Percentiles rank a stretch among this genome's conserved stretches.
Evolutionary conservation across 2,113 vertebrate species (phyloP).

Genomic region (Seriola rivoliana): DNA sequence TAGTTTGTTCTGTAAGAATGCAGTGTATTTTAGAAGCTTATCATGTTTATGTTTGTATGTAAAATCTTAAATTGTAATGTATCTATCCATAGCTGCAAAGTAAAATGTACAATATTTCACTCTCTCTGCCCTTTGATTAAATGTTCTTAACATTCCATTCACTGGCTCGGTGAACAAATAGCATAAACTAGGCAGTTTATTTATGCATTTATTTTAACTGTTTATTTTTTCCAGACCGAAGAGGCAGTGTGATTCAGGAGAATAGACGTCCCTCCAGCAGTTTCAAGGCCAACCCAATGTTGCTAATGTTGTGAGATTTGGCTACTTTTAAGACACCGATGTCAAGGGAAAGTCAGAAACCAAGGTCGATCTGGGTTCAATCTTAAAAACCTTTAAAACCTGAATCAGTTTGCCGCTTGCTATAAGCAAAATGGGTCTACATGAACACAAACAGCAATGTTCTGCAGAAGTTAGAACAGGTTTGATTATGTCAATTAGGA

Average conservation of each 20-base stretch:
- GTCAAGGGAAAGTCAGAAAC: not conserved
- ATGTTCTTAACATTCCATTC: not conserved
- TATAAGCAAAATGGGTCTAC: not conserved
- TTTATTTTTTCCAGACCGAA: not conserved
- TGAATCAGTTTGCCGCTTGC: not conserved
- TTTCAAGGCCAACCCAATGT: not conserved
- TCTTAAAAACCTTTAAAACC: not conserved
- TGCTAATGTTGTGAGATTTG: not conserved
- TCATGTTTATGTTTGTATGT: no score
- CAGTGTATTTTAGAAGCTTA: not conserved
- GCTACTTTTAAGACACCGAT: not conserved
- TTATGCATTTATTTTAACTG: not conserved
- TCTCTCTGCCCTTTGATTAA: not conserved
- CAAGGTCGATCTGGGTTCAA: not conserved
- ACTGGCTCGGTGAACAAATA: not conserved
- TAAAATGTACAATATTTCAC: not conserved
- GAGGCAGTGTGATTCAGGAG: not conserved
- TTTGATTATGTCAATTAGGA: not conserved
- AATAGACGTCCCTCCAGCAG: not conserved
- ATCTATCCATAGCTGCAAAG: not conserved
- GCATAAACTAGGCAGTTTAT: not conserved
- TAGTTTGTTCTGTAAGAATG: not conserved
- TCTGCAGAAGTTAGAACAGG: not conserved
- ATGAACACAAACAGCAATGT: not conserved
- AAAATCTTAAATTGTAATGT: not conserved